Percentiles rank a stretch among this genome's conserved stretches.
Evolutionary conservation across 2,113 vertebrate species (phyloP).

Genomic region (Campylomormyrus tamandua): DNA sequence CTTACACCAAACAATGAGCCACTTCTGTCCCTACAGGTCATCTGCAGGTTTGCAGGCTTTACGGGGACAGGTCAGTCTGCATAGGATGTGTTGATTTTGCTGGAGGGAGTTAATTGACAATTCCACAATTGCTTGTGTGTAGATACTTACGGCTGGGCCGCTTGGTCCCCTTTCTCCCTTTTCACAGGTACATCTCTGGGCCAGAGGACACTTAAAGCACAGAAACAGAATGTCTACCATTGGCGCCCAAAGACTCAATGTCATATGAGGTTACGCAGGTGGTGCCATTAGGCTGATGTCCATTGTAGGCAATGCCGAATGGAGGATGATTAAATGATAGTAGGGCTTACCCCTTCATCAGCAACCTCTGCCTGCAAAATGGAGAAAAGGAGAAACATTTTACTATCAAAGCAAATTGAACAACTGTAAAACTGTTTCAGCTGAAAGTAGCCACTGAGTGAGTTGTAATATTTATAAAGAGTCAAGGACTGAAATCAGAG

Average conservation of each 20-base stretch:
- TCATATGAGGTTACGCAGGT: background rate
- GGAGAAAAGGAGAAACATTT: constrained; percentile 28
- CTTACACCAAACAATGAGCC: constrained; percentile 36
- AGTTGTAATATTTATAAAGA: background rate
- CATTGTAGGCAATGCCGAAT: background rate
- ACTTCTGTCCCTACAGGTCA: constrained; percentile 18
- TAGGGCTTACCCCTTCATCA: constrained; percentile 69
- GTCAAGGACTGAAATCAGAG: background rate
- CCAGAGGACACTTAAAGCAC: constrained; percentile 69
- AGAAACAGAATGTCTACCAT: constrained; percentile 19
- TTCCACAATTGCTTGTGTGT: background rate
- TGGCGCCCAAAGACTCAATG: background rate
- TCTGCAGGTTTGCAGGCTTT: constrained; percentile 22
- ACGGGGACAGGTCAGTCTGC: constrained; percentile 6
- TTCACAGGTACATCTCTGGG: constrained; percentile 70
- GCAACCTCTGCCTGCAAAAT: constrained; percentile 67
- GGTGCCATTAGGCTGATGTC: background rate
- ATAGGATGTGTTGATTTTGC: constrained; percentile 24
- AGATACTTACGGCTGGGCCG: constrained; percentile 73
- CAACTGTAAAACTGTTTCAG: background rate
- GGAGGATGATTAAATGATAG: background rate
- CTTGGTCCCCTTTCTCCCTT: constrained; percentile 75
- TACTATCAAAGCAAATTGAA: background rate
- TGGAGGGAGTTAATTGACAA: constrained; percentile 9
- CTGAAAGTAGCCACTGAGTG: background rate